Evolutionary conservation across 2,797 vertebrate species (phyloP).

Genomic region (Coregonus ussuriensis): DNA sequence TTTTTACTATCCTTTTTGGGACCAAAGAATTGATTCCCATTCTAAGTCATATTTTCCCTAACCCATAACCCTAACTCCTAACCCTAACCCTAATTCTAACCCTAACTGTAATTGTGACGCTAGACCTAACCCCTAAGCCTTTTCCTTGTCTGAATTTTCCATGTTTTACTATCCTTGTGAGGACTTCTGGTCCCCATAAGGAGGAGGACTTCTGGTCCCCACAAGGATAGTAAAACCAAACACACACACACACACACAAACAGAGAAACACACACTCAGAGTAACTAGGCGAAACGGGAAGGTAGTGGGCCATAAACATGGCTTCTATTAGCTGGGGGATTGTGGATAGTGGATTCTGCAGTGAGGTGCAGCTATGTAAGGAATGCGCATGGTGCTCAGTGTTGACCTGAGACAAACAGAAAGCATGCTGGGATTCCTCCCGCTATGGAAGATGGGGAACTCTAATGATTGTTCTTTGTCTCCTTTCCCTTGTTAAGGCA

Average conservation of each 20-base stretch:
- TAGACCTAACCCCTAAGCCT: no score
- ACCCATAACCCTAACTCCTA: no score
- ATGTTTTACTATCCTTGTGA: no score
- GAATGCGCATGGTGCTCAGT: slow-evolving; percentile 69
- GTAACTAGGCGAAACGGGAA: slow-evolving; percentile 44
- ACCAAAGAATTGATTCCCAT: no score
- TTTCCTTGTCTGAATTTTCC: no score
- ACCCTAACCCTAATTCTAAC: no score
- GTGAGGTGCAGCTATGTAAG: slow-evolving; percentile 69
- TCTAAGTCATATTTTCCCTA: no score
- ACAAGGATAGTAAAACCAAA: neutral
- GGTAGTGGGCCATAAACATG: slow-evolving; percentile 53
- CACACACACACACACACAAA: slow-evolving; percentile 3
- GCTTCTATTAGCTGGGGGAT: slow-evolving; percentile 57
- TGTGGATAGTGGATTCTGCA: slow-evolving; percentile 71
- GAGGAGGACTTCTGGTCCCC: no score
- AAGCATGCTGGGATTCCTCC: slow-evolving; percentile 57
- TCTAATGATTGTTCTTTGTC: neutral
- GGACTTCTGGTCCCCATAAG: no score
- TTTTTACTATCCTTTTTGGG: neutral
- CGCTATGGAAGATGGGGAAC: slow-evolving; percentile 42
- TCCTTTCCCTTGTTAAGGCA: neutral
- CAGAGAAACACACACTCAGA: neutral
- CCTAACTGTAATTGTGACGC: no score
- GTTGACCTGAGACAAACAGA: slow-evolving; percentile 74